Evolutionary conservation across 2,888 invertebrate species (phyloP).

Genomic region (Brachyopa scutellaris): DNA sequence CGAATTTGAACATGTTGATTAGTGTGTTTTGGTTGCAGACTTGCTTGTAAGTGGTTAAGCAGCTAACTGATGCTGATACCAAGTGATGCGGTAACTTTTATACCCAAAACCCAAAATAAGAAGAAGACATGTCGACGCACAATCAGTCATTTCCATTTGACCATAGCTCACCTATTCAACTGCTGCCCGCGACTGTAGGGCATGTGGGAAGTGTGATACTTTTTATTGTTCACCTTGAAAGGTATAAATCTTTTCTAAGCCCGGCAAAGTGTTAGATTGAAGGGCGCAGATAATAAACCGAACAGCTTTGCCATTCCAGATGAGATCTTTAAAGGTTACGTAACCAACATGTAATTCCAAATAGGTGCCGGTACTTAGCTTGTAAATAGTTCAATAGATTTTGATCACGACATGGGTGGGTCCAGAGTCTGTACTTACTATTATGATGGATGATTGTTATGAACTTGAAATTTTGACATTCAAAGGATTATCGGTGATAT

Average conservation of each 20-base stretch:
- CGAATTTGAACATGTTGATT: conserved; percentile 39
- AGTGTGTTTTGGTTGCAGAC: background rate
- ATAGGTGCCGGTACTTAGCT: background rate
- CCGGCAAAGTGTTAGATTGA: conserved; percentile 4
- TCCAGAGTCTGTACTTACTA: background rate
- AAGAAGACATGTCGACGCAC: background rate
- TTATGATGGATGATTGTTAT: background rate
- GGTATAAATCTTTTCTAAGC: background rate
- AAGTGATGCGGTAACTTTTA: conserved; percentile 28
- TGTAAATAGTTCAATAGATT: background rate
- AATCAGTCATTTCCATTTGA: conserved; percentile 23
- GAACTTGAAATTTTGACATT: background rate
- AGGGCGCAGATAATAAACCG: background rate
- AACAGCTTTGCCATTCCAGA: conserved; percentile 77
- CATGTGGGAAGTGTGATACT: conserved; percentile 1
- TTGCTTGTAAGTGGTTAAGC: conserved; percentile 4
- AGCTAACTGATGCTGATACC: conserved; percentile 24
- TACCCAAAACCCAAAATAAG: no score
- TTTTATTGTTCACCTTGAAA: conserved; percentile 16
- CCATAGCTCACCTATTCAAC: conserved; percentile 17
- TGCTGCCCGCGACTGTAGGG: no score
- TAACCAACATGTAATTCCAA: conserved; percentile 16
- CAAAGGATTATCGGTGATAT: conserved; percentile 10
- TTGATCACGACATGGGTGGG: conserved; percentile 20
- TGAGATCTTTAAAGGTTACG: conserved; percentile 78